These are phyloP conservation scores for Peromyscus aztecus DNA, from an alignment of 2,797 vertebrate genomes.

Conservation along the genomic window DNA sequence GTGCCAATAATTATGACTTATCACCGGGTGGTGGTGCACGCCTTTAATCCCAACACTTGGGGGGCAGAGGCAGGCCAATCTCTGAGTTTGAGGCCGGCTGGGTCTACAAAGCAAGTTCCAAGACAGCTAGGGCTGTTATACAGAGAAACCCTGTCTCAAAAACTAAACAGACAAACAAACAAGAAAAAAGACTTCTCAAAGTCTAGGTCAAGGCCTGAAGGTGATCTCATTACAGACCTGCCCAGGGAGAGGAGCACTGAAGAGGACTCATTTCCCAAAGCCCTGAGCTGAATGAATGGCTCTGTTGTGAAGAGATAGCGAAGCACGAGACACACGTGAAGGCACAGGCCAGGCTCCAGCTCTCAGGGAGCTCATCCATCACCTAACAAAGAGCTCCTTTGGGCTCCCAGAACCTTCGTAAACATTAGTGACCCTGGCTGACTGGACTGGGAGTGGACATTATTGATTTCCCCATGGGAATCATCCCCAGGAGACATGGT, in stretches of 20 bases:
- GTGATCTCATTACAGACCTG: not conserved
- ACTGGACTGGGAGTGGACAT: not conserved
- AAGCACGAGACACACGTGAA: not conserved
- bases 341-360: not conserved
- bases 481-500: conserved; percentile 3
- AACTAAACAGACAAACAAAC: not conserved
- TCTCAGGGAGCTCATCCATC: not conserved
- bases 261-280: not conserved
- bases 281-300: not conserved
- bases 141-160: not conserved
- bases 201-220: not conserved
- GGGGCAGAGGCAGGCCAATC: not conserved
- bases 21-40: not conserved
- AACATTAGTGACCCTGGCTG: not conserved
- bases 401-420: not conserved
- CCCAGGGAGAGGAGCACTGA: not conserved
- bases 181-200: conserved; percentile 16
- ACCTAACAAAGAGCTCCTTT: not conserved
- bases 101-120: not conserved
- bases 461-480: not conserved
- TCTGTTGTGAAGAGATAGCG: not conserved
- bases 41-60: not conserved
- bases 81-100: not conserved
- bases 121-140: not conserved
- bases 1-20: conserved; percentile 53